These are phyloP conservation scores for Acleris sparsana DNA, from an alignment of 2,888 invertebrate genomes.

Conservation along the genomic window DNA sequence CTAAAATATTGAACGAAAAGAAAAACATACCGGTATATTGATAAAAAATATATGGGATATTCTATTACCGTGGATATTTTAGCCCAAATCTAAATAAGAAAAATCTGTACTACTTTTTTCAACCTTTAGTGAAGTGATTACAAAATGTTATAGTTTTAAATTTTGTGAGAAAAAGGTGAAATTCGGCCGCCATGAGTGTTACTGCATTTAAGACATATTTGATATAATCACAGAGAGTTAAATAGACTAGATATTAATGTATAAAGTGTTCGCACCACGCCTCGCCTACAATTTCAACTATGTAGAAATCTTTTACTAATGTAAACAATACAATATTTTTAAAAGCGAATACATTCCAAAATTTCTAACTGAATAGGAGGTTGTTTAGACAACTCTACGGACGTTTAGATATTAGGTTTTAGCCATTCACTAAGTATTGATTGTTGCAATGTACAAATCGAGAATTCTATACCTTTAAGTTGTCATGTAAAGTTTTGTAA, in stretches of 20 bases:
- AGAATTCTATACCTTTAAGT: conserved; percentile 36
- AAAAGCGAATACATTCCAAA: conserved; percentile 63
- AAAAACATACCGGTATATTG: too few relatives aligned
- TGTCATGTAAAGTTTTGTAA: conserved; percentile 36
- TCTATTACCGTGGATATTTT: too few relatives aligned
- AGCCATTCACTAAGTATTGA: conserved; percentile 31
- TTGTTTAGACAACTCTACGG: conserved; percentile 24
- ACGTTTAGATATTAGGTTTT: conserved; percentile 33
- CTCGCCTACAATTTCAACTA: conserved; percentile 18
- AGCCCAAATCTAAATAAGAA: too few relatives aligned
- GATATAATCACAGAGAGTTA: too few relatives aligned
- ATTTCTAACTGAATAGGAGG: conserved; percentile 50
- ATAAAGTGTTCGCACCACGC: conserved; percentile 4
- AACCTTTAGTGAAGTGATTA: too few relatives aligned
- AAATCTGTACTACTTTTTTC: too few relatives aligned
- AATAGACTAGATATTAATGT: conserved; percentile 2
- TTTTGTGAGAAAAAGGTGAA: too few relatives aligned
- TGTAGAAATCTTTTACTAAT: conserved; percentile 40
- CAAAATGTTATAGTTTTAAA: too few relatives aligned
- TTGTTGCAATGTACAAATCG: conserved; percentile 46
- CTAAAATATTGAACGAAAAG: too few relatives aligned
- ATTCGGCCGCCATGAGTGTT: too few relatives aligned
- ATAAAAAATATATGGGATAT: too few relatives aligned
- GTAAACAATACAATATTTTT: conserved; percentile 42
- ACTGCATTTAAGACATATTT: too few relatives aligned